These are phyloP conservation scores for Leptobrachium leishanense DNA, from an alignment of 2,113 vertebrate genomes.

Conservation along the genomic window DNA sequence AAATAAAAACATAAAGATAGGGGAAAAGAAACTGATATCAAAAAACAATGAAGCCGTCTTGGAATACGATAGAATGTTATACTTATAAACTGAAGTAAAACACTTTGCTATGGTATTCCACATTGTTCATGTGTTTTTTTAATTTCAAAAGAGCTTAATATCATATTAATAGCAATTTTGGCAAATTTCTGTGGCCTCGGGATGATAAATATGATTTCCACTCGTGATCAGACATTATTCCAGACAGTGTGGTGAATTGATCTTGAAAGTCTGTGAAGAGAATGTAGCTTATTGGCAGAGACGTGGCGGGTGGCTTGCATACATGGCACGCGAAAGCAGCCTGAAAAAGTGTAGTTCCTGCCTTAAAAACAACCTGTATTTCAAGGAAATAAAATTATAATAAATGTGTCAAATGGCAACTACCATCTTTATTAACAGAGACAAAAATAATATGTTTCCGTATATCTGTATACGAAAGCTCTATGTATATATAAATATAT, in stretches of 20 bases:
- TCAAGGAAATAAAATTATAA: too few species aligned
- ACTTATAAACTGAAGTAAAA: constrained; percentile 21
- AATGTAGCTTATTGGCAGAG: not conserved
- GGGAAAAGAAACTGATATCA: too few species aligned
- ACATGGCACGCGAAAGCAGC: too few species aligned
- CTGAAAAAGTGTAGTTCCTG: too few species aligned
- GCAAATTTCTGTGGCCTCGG: constrained; percentile 30
- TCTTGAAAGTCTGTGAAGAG: constrained; percentile 7
- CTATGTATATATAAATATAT: too few species aligned
- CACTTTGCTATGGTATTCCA: constrained; percentile 9
- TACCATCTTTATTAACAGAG: too few species aligned
- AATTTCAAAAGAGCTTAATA: constrained; percentile 39
- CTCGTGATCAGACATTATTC: constrained; percentile 32
- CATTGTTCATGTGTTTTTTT: constrained; percentile 37
- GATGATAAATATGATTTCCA: constrained; percentile 20
- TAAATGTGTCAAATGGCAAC: too few species aligned
- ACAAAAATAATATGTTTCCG: too few species aligned
- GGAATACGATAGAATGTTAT: not conserved
- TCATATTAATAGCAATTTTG: constrained; percentile 50
- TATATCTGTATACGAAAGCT: too few species aligned
- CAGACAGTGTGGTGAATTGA: constrained; percentile 33
- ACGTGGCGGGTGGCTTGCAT: not conserved
- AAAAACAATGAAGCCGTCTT: not conserved
- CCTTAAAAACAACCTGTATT: too few species aligned
- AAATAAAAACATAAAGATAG: too few species aligned